Percentiles rank a stretch among this genome's conserved stretches.
Evolutionary conservation across 2,888 invertebrate genomes (phyloP).

Genomic region (Mantis religiosa): DNA sequence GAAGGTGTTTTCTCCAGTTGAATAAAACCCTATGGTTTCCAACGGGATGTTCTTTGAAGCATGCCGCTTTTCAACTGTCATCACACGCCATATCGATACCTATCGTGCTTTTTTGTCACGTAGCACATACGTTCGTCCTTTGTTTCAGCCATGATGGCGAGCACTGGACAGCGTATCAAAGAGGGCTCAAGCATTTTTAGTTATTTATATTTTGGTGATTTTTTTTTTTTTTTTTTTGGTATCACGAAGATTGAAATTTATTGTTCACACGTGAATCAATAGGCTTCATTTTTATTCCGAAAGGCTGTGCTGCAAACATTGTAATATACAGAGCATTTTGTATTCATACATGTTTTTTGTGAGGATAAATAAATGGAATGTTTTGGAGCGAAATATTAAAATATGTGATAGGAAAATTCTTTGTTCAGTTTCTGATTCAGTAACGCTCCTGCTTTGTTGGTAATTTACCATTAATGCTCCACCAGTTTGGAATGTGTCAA

Average conservation of each 20-base stretch:
- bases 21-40: neutral
- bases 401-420: neutral
- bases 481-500: no score
- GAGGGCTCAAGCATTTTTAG: neutral
- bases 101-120: neutral
- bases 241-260: neutral
- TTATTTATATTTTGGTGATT: neutral
- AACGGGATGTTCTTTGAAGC: neutral
- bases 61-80: neutral
- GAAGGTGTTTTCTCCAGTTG: no score
- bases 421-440: neutral
- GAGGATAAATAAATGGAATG: neutral
- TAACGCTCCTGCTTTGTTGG: neutral
- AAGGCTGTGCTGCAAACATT: neutral
- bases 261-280: neutral
- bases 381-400: neutral
- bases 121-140: neutral
- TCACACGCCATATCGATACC: neutral
- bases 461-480: no score
- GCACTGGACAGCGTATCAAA: neutral
- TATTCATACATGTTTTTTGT: neutral
- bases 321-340: neutral
- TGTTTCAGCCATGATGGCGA: neutral
- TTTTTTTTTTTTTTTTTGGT: neutral
- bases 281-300: neutral